Conservation (phyloP, 1,140 invertebrate species). For the Lepidostoma basale region DNA sequence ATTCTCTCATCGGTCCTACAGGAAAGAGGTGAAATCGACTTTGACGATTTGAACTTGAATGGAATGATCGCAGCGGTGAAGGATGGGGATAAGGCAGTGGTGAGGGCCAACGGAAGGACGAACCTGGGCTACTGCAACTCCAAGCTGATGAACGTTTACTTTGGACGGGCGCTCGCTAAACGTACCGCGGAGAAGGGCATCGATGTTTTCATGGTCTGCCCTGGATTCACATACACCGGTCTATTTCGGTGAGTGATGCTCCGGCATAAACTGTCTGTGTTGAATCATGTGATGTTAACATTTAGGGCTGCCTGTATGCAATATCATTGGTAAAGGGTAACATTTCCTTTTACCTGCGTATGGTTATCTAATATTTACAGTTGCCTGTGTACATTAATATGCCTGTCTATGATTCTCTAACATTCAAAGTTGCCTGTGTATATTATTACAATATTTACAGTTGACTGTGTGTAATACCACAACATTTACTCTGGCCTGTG, state of each 20-base stretch:
- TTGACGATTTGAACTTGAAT: slow-evolving; percentile 68
- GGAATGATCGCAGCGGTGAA: slow-evolving; percentile 55
- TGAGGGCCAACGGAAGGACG: slow-evolving; percentile 52
- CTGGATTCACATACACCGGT: slow-evolving; percentile 84
- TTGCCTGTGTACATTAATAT: too few relatives aligned
- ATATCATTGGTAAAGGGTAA: too few relatives aligned
- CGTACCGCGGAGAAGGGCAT: slow-evolving; percentile 65
- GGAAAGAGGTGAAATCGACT: slow-evolving; percentile 66
- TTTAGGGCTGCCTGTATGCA: too few relatives aligned
- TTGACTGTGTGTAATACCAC: too few relatives aligned
- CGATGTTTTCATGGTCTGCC: slow-evolving; percentile 78
- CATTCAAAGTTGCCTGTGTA: too few relatives aligned
- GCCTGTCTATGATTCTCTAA: too few relatives aligned
- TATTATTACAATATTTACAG: too few relatives aligned
- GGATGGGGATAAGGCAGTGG: slow-evolving; percentile 38
- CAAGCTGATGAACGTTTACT: slow-evolving; percentile 79
- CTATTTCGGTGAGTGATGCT: slow-evolving; percentile 55
- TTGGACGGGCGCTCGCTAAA: slow-evolving; percentile 67
- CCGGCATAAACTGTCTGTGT: too few relatives aligned
- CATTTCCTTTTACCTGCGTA: too few relatives aligned
- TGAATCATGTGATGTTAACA: too few relatives aligned
- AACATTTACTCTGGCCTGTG: too few relatives aligned
- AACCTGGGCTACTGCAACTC: slow-evolving; percentile 79
- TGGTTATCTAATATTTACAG: too few relatives aligned
- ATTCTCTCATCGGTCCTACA: slow-evolving; percentile 62